Evolutionary conservation across 2,113 vertebrate genomes (phyloP).

Genomic region (Cynopterus brachyotis): DNA sequence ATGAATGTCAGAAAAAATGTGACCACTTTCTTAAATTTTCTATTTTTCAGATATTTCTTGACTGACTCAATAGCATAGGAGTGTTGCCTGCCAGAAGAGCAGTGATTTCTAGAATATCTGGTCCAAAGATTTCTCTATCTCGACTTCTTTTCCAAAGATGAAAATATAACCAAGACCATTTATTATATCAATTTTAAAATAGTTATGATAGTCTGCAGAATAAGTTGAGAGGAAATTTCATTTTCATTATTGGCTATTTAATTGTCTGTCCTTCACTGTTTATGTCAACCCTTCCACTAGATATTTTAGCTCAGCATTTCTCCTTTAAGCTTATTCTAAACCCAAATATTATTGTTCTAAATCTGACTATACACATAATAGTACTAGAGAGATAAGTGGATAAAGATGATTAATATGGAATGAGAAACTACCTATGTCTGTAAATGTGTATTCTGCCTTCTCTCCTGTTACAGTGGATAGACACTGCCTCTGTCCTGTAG

Average conservation of each 20-base stretch:
- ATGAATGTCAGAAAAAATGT: background rate
- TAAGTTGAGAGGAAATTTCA: background rate
- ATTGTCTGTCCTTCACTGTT: background rate
- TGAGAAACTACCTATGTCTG: background rate
- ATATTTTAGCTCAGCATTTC: background rate
- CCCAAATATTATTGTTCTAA: constrained; percentile 14
- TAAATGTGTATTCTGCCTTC: background rate
- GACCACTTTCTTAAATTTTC: background rate
- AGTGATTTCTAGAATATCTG: background rate
- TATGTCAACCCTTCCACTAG: background rate
- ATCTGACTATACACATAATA: background rate
- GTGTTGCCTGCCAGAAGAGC: background rate
- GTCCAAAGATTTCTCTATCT: background rate
- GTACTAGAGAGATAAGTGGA: background rate
- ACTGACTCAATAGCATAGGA: background rate
- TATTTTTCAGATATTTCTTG: constrained; percentile 30
- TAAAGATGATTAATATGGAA: constrained; percentile 41
- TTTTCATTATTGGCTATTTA: constrained; percentile 17
- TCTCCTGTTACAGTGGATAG: background rate
- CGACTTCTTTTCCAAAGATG: background rate
- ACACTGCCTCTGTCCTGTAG: background rate
- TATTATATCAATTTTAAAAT: constrained; percentile 3
- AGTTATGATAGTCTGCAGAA: background rate
- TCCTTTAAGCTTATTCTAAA: constrained; percentile 31
- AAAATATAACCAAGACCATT: background rate